Conservation (phyloP, 2,888 invertebrate genomes). For the Cheilosia grossa region DNA sequence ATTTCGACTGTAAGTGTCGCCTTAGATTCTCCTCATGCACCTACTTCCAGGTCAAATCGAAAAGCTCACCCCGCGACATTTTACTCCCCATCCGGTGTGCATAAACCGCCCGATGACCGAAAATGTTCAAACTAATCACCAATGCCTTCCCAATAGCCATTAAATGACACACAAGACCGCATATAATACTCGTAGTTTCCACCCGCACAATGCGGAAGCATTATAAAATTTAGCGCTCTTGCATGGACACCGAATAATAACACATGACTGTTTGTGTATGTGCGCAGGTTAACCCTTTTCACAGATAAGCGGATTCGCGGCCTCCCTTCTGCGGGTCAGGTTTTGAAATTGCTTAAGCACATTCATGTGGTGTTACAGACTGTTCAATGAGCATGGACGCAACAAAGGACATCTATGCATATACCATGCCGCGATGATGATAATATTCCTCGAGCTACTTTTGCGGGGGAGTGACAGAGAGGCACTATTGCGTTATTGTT, state of each 20-base stretch:
- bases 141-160: conserved; percentile 32
- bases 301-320: conserved; percentile 16
- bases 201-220: conserved; percentile 52
- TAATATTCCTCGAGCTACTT: conserved; percentile 1
- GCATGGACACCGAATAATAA: conserved; percentile 2
- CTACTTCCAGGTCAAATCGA: too few species aligned
- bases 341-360: conserved; percentile 51
- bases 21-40: too few species aligned
- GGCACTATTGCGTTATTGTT: conserved; percentile 52
- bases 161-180: conserved; percentile 44
- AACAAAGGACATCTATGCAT: conserved; percentile 43
- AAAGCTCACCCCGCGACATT: not conserved
- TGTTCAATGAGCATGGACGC: conserved; percentile 43
- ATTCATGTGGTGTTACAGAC: conserved; percentile 43
- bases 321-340: conserved; percentile 5
- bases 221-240: conserved; percentile 51
- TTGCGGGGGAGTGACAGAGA: not conserved
- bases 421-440: conserved; percentile 8
- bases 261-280: not conserved
- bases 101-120: not conserved
- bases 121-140: conserved; percentile 40
- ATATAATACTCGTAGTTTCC: conserved; percentile 36
- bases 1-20: too few species aligned
- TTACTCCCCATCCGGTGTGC: not conserved
- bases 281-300: conserved; percentile 22